Evolutionary conservation across 2,113 vertebrate genomes (phyloP).

Genomic region (Chamaea fasciata): DNA sequence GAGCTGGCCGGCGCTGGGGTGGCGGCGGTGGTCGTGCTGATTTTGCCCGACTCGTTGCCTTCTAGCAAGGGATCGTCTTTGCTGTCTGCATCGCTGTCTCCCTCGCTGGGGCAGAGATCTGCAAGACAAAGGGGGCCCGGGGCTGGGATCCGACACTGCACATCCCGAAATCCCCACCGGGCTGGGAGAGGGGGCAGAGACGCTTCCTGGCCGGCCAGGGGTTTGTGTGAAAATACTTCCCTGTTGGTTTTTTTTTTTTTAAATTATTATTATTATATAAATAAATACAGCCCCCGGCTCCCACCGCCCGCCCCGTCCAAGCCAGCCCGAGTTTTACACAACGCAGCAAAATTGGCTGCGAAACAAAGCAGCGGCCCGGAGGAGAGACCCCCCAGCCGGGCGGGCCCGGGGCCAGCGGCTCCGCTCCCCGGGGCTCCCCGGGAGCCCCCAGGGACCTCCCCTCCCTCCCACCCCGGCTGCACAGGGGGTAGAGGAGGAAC

Average conservation of each 20-base stretch:
- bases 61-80: slow-evolving; percentile 86
- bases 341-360: neutral
- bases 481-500: neutral
- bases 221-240: neutral
- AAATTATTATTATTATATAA: neutral
- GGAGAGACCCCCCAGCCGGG: neutral
- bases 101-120: slow-evolving; percentile 94
- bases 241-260: too few species aligned
- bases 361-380: neutral
- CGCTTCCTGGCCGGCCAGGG: neutral
- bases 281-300: neutral
- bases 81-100: slow-evolving; percentile 91
- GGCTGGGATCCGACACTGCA: neutral
- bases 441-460: neutral
- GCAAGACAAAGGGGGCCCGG: neutral
- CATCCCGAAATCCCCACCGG: neutral
- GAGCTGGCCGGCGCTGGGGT: slow-evolving; percentile 34
- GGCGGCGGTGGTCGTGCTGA: slow-evolving; percentile 81
- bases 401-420: neutral
- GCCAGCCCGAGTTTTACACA: neutral
- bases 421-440: neutral
- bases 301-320: neutral
- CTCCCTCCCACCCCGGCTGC: neutral
- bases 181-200: neutral
- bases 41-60: slow-evolving; percentile 83